Evolutionary conservation across 2,888 invertebrate species (phyloP), one percentile per base, ranked within the genome.

Genomic region (Mythimna lalbum): DNA sequence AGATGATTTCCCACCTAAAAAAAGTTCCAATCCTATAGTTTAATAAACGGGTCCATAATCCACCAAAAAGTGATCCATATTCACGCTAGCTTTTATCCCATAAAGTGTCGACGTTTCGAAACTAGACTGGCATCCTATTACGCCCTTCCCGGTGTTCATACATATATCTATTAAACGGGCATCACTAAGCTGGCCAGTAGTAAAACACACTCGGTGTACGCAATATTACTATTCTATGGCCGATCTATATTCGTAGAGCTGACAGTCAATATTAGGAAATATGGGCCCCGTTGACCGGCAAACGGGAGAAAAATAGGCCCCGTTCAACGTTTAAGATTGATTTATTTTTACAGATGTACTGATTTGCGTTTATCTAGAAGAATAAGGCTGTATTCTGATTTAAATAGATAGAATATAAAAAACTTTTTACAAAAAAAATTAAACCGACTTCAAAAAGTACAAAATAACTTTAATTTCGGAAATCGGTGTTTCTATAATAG

Each of bases 231-330:
- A 59, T 81, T 64, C 52, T 55, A 81, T 49, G 49, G 57, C 53
- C 67, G 57, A 78, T 78, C 57, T 55, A 33, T 77, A 68, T 60
- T 65, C 70, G 49, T 53, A 65, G n/a, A 61, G 50, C 76, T 70
- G 78, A 80, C 81, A 63, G 64, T 39, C 47, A n/a, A 62, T 80
- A 78, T 80, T 70, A 80, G 62, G 62, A 80, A 59, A 63, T 80
- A 80, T 76, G 69, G 59, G 70, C 50, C 53, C 21, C 43, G 36
- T 33, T 78, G 77, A 50, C 76, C 53, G 64, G 77, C 14, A 17
- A 60, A 43, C 17, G 19, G 61, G 70, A 80, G 77, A 80, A 77
- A 80, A 76, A 77, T 80, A 57, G 76, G 39, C 49, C n/a, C 21
- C 39, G 47, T 63, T 63, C 47, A 52, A 56, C 12, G 49, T 56